Conservation (phyloP, 2,797 vertebrate genomes). For the Glyptemys insculpta region DNA sequence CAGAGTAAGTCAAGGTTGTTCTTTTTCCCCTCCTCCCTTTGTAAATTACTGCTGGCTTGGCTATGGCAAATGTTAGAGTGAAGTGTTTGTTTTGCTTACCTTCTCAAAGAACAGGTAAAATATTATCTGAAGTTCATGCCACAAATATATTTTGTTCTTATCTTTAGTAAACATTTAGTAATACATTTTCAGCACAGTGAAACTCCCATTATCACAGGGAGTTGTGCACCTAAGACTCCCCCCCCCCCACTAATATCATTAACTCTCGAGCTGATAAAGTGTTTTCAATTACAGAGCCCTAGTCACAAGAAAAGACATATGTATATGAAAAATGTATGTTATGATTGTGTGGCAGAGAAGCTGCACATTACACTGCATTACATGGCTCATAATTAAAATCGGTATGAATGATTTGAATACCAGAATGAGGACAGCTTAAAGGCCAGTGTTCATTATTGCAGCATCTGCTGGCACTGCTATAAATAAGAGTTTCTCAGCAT, state of each 20-base stretch:
- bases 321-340: slow-evolving; percentile 16
- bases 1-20: slow-evolving; percentile 40
- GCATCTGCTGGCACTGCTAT: slow-evolving; percentile 29
- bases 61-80: slow-evolving; percentile 31
- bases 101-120: slow-evolving; percentile 70
- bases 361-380: slow-evolving; percentile 26
- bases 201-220: slow-evolving; percentile 72
- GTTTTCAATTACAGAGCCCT: slow-evolving; percentile 45
- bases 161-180: slow-evolving; percentile 75
- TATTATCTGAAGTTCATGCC: slow-evolving; percentile 74
- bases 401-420: slow-evolving; percentile 38
- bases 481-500: slow-evolving; percentile 53
- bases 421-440: slow-evolving; percentile 18
- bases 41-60: slow-evolving; percentile 57
- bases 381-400: slow-evolving; percentile 34
- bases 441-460: neutral
- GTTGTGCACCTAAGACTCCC: slow-evolving; percentile 62
- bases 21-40: slow-evolving; percentile 23
- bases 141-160: slow-evolving; percentile 74
- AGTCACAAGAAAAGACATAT: neutral
- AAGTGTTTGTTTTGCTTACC: slow-evolving; percentile 71
- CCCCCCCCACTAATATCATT: slow-evolving; percentile 5
- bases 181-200: slow-evolving; percentile 57
- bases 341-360: slow-evolving; percentile 24
- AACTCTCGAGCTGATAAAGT: slow-evolving; percentile 55